phyloP scores from a whole-genome alignment of 2,113 vertebrate species.

The Psammodynastes pulverulentus region DNA sequence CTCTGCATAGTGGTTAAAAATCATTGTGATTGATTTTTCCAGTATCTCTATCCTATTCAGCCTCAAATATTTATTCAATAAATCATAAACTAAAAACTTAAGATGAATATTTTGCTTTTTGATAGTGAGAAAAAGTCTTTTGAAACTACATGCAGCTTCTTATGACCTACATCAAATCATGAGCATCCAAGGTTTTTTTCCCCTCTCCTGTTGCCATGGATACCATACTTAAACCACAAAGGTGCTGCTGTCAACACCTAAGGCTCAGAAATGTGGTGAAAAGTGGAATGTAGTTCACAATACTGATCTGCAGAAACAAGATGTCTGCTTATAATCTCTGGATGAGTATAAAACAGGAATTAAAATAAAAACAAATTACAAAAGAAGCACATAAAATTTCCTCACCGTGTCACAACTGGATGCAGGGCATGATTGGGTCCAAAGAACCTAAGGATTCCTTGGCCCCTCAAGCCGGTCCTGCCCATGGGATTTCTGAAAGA shows the following conservation, averaged over 20 bases:
- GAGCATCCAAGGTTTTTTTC: background rate
- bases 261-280: background rate
- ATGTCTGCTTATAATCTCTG: background rate
- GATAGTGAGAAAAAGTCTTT: background rate
- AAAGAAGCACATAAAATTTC: background rate
- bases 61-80: background rate
- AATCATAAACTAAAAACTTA: background rate
- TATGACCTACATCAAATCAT: background rate
- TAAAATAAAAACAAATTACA: background rate
- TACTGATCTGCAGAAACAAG: background rate
- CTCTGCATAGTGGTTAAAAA: background rate
- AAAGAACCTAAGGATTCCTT: slow-evolving; percentile 75
- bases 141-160: background rate
- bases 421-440: slow-evolving; percentile 84
- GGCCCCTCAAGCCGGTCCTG: slow-evolving; percentile 84
- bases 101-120: background rate
- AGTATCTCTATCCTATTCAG: background rate
- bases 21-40: background rate
- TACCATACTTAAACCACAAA: background rate
- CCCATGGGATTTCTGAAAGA: slow-evolving; percentile 85
- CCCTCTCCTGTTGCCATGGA: slow-evolving; percentile 5
- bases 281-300: background rate
- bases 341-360: background rate
- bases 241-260: background rate
- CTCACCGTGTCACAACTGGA: slow-evolving; percentile 83